Conservation (phyloP, 2,113 vertebrate genomes). For the Apteryx mantelli region DNA sequence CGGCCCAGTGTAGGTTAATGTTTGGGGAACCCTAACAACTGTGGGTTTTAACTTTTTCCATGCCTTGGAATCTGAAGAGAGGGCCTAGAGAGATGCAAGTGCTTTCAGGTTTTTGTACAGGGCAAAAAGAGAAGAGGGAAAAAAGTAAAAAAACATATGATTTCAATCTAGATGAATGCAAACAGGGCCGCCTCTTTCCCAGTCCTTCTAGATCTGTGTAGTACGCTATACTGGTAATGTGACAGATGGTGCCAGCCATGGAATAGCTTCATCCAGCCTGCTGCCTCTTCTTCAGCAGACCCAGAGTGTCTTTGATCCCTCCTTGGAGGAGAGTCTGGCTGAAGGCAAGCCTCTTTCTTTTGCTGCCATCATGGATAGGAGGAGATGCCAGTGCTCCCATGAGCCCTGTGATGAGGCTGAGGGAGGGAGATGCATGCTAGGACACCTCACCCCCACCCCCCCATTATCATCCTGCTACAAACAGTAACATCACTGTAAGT, state of each 20-base stretch:
- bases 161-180: neutral
- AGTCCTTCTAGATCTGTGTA: neutral
- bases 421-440: neutral
- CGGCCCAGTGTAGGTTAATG: neutral
- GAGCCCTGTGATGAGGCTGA: neutral
- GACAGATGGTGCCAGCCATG: neutral
- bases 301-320: neutral
- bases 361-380: neutral
- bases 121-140: neutral
- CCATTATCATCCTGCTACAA: neutral
- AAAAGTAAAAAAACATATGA: neutral
- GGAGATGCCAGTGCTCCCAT: neutral
- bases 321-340: neutral
- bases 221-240: neutral
- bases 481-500: neutral
- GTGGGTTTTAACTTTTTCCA: neutral
- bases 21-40: neutral
- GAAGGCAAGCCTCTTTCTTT: neutral
- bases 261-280: neutral
- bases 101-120: neutral
- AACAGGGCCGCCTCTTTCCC: neutral
- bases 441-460: neutral
- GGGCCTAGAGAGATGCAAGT: neutral
- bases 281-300: neutral
- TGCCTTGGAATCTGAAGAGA: neutral